Evolutionary conservation across 1,140 invertebrate genomes (phyloP), one percentile per base, ranked within the genome.

Genomic region (Drosophila kikkawai): DNA sequence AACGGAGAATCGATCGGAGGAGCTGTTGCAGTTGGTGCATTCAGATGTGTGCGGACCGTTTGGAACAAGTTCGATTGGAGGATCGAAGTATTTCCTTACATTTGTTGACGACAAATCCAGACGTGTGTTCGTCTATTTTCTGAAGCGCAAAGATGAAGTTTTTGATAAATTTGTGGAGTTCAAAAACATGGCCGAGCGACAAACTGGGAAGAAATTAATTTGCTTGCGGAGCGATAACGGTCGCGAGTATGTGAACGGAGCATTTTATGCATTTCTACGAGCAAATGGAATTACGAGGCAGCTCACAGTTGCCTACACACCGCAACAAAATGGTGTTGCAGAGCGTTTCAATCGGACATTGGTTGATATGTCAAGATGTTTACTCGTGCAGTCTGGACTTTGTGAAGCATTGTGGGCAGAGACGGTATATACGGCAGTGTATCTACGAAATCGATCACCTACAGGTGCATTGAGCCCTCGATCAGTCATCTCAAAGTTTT

Each of bases 151-250:
- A 42, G 7, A 42, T 42, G 41, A 42, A 42, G 41, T 42, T 17
- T 42, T 42, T 42, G 6, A 44, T 7, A 65, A 47, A 22, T 56
- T 56, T 17, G 19, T 37, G 11, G 51, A 65, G 15, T 56, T 39
- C 37, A 65, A 15, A 44, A 41, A 41, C 8, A 34, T 53, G 60
- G 47, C 37, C 13, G 34, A 64, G 37, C 32, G 36, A 19, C 37
- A 53, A 32, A 53, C n/a, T 42, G 41, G 8, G 4, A 42, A 42
- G 8, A 42, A 42, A 17, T 42, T 42, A 17, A 17, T 42, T n/a
- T n/a, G n/a, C n/a, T n/a, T n/a, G n/a, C n/a, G n/a, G n/a, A n/a
- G n/a, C n/a, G n/a, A n/a, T n/a, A n/a, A n/a, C n/a, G n/a, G n/a
- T n/a, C n/a, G n/a, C n/a, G n/a, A n/a, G n/a, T n/a, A n/a, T n/a